A percentile compares a stretch with the other conserved stretches of the same genome.
Conservation (phyloP, 2,113 vertebrate species). For the Propithecus coquereli region DNA sequence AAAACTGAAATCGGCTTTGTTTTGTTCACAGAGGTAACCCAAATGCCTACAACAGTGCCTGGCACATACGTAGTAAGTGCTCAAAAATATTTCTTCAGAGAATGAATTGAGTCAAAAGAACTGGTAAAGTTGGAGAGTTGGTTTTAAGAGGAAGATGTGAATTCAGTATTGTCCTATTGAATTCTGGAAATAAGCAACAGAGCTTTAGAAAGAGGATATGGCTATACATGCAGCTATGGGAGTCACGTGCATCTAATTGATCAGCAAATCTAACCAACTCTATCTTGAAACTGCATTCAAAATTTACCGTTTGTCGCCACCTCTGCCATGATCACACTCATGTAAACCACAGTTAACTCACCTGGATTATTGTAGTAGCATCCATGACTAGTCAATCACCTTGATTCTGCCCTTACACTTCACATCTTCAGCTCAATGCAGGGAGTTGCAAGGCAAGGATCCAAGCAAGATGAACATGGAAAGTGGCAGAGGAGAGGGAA, state of each 20-base stretch:
- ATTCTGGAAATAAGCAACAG: background rate
- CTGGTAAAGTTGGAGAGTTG: background rate
- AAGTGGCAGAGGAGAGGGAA: background rate
- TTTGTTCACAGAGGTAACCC: background rate
- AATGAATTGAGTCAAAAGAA: background rate
- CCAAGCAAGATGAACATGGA: background rate
- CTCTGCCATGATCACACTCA: fast-evolving
- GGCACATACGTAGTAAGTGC: background rate
- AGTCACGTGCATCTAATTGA: fast-evolving
- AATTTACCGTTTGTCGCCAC: background rate
- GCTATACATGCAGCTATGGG: fast-evolving
- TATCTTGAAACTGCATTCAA: background rate
- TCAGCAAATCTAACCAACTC: background rate
- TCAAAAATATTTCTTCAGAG: background rate
- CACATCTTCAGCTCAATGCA: background rate
- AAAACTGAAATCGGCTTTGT: background rate
- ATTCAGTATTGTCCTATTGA: background rate
- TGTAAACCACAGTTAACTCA: background rate
- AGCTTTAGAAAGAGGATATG: background rate
- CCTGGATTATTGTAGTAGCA: background rate
- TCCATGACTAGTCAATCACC: background rate
- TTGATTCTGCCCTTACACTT: background rate
- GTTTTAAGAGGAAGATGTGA: background rate
- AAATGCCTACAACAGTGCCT: background rate
- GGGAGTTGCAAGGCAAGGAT: background rate